phyloP scores from a whole-genome alignment of 2,888 invertebrate genomes.

The Cremastinae sp. region DNA sequence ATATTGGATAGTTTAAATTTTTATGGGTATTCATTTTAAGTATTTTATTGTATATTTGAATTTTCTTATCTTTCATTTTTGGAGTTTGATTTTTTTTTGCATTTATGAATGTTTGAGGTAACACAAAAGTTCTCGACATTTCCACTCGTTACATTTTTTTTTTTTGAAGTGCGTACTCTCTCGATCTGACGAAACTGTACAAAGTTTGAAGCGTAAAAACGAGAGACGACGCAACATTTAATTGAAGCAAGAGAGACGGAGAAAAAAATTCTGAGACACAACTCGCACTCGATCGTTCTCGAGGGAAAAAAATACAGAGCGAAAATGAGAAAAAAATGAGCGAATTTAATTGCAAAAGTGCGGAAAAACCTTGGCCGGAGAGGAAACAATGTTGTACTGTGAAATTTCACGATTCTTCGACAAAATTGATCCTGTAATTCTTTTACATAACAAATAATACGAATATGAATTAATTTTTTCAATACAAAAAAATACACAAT shows the following conservation, averaged over 20 bases:
- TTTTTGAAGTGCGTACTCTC: slow-evolving; percentile 9
- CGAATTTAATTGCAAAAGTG: slow-evolving; percentile 42
- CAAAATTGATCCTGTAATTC: background rate
- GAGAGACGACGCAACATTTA: slow-evolving; percentile 42
- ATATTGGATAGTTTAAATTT: no score
- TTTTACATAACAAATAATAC: no score
- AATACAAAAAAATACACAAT: background rate
- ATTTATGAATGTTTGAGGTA: no score
- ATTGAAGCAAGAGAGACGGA: slow-evolving; percentile 31
- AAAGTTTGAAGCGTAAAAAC: slow-evolving; percentile 11
- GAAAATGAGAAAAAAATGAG: slow-evolving; percentile 21
- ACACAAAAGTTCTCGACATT: no score
- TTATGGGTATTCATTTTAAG: no score
- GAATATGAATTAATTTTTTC: no score
- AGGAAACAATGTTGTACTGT: slow-evolving; percentile 25
- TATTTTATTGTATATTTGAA: no score
- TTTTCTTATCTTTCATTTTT: no score
- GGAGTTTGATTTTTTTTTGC: no score
- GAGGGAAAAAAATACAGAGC: background rate
- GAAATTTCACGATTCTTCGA: slow-evolving; percentile 20
- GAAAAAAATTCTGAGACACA: background rate
- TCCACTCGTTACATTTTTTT: no score
- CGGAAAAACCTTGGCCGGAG: slow-evolving; percentile 51
- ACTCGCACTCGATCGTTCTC: background rate
- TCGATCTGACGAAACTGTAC: slow-evolving; percentile 6